Conservation (phyloP, 2,888 invertebrate genomes). For the Acrobasis repandana region DNA sequence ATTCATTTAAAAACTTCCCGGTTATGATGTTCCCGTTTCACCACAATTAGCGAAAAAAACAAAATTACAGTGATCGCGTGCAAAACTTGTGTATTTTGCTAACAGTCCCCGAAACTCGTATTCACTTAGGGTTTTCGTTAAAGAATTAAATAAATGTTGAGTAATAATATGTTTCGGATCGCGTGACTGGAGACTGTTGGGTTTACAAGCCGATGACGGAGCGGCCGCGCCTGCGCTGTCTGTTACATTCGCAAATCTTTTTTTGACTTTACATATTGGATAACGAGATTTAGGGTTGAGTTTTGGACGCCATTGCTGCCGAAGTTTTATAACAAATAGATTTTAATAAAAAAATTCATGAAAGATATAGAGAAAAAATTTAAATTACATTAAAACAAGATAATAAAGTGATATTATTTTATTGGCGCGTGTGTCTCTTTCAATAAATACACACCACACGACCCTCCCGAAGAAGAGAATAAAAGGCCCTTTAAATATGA, state of each 20-base stretch:
- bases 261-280: background rate
- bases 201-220: constrained; percentile 17
- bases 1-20: background rate
- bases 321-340: no score
- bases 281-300: background rate
- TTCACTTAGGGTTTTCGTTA: constrained; percentile 40
- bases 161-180: constrained; percentile 75
- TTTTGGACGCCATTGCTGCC: no score
- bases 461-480: no score
- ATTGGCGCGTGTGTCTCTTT: no score
- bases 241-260: background rate
- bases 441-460: no score
- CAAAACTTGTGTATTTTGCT: constrained; percentile 21
- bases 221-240: background rate
- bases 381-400: no score
- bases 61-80: constrained; percentile 22
- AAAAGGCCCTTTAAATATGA: background rate
- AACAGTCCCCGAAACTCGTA: constrained; percentile 15
- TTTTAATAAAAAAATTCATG: no score
- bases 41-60: constrained; percentile 1
- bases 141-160: constrained; percentile 76
- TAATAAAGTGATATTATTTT: no score
- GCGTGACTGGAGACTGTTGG: constrained; percentile 77
- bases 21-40: background rate
- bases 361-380: no score